Conservation (phyloP, 2,888 invertebrate genomes). For the Hirtodrosophila confusa region DNA sequence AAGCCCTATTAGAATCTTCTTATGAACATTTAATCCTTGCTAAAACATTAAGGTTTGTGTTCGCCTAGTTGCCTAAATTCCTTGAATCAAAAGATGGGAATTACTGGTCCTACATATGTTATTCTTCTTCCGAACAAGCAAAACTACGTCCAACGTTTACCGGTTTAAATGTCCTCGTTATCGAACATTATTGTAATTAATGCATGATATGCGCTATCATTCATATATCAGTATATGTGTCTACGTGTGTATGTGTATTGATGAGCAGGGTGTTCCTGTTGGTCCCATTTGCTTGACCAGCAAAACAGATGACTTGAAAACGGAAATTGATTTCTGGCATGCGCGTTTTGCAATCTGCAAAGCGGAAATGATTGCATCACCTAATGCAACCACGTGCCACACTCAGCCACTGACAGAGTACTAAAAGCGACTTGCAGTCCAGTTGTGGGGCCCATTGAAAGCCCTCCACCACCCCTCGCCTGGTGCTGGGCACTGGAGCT, state of each 20-base stretch:
- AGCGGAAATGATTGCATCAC: constrained; percentile 78
- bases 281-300: constrained; percentile 33
- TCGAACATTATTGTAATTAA: constrained; percentile 39
- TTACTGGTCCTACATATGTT: no score
- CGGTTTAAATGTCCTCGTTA: constrained; percentile 6
- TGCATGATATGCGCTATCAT: constrained; percentile 36
- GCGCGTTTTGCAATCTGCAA: constrained; percentile 62
- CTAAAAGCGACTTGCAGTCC: not conserved
- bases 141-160: not conserved
- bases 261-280: constrained; percentile 24
- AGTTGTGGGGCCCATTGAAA: no score
- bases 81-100: no score
- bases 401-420: constrained; percentile 3
- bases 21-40: no score
- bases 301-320: constrained; percentile 44
- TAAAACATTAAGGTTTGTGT: no score
- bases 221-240: not conserved
- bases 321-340: constrained; percentile 76
- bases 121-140: no score
- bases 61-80: no score
- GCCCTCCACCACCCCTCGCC: not conserved
- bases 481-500: constrained; percentile 6
- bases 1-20: no score
- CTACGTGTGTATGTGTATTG: not conserved
- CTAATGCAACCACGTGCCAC: constrained; percentile 69